phyloP scores from a whole-genome alignment of 2,888 invertebrate genomes.

The Cacoxenus indagator region DNA sequence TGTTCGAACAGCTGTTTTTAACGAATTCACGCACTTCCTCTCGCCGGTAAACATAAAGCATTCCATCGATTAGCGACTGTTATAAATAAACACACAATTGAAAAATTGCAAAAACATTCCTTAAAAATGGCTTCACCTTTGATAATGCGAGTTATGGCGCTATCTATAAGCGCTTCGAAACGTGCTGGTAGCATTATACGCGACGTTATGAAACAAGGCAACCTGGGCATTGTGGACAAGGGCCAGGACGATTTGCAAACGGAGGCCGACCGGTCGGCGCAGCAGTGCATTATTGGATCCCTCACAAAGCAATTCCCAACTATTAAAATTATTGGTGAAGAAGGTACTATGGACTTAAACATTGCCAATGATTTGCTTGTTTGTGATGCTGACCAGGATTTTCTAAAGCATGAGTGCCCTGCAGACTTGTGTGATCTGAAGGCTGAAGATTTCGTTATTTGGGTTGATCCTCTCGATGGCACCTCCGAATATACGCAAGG shows the following conservation, averaged over 20 bases:
- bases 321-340: conserved; percentile 91
- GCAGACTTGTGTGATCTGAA: conserved; percentile 75
- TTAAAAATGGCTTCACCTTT: conserved; percentile 52
- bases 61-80: no score
- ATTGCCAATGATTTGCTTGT: conserved; percentile 79
- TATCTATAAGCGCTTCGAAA: conserved; percentile 76
- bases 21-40: no score
- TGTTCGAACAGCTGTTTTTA: no score
- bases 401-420: conserved; percentile 79
- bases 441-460: conserved; percentile 90
- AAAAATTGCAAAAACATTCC: no score
- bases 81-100: no score
- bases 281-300: conserved; percentile 92
- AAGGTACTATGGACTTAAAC: conserved; percentile 79
- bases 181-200: conserved; percentile 91
- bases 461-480: conserved; percentile 99
- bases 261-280: conserved; percentile 96
- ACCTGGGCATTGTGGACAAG: conserved; percentile 93
- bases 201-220: conserved; percentile 90
- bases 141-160: conserved; percentile 67
- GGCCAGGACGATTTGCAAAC: conserved; percentile 96
- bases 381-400: conserved; percentile 78
- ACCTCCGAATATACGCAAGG: conserved; percentile 97
- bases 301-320: conserved; percentile 86
- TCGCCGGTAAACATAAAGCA: no score